Conservation (phyloP, 2,797 vertebrate species). For the Picus viridis region DNA sequence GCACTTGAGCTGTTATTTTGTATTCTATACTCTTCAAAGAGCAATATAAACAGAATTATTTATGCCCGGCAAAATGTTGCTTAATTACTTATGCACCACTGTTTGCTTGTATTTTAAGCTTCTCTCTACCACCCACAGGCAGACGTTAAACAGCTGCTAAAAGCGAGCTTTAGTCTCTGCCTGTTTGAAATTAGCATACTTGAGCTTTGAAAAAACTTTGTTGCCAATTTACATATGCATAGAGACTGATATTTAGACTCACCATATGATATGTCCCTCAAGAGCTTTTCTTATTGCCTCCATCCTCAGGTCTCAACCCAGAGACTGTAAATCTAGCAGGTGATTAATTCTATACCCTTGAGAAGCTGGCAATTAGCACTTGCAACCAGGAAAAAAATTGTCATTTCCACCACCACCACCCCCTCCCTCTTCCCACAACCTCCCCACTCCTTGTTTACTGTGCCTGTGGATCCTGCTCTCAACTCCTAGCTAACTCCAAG, state of each 20-base stretch:
- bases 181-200: conserved; percentile 99
- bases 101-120: conserved; percentile 90
- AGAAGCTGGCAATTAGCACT: conserved; percentile 91
- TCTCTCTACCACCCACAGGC: conserved; percentile 94
- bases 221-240: conserved; percentile 99
- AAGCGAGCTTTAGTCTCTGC: conserved; percentile 90
- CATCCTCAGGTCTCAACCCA: conserved; percentile 92
- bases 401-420: conserved; percentile 76
- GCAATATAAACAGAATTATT: conserved; percentile 99
- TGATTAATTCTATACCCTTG: conserved; percentile 98
- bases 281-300: conserved; percentile 98
- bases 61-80: conserved; percentile 98
- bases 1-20: conserved; percentile 82
- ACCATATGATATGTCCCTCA: conserved; percentile 89
- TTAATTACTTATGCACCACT: conserved; percentile 99
- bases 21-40: conserved; percentile 86
- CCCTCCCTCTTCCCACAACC: neutral
- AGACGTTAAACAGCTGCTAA: conserved; percentile 98
- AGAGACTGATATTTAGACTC: conserved; percentile 98
- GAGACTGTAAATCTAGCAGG: conserved; percentile 93
- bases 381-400: conserved; percentile 88
- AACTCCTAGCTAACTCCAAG: conserved; percentile 82
- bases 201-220: conserved; percentile 94
- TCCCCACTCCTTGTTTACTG: conserved; percentile 80
- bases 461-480: conserved; percentile 82